Base-by-base conservation (phyloP, 2,888 invertebrate species). In the Caradrina clavipalpis region DNA sequence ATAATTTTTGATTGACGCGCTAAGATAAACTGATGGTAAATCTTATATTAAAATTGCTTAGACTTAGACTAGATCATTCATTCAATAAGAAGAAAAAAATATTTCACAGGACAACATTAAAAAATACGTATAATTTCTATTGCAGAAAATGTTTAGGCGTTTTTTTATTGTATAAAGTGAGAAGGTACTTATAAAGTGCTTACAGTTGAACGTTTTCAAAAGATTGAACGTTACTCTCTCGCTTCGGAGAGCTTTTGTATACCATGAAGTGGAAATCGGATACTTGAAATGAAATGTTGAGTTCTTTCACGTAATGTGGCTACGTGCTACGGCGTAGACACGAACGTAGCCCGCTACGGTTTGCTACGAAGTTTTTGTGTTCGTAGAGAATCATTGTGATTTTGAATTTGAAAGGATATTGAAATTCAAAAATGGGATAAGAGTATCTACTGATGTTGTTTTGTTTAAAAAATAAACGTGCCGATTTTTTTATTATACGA, bases 271-370 rank as follows among this genome's bases (percentile, higher is more conserved):
- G 74, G 78, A 83, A 84, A 82, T 84, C 76, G 62, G 80, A 77
- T 85, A 74, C 75, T 79, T 69, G 62, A 81, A 75, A 69, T 69
- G 62, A 74, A 80, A 82, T 73, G 74, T 65, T 74, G 76, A 76
- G 77, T 73, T 76, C 63, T 76, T 73, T 79, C 63, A 54, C 63
- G 63, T 69, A 71, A 78, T 76, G 58, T 61, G 63, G 74, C 69
- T 79, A 86, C 83, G 84, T 81, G 85, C 82, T 85, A 85, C 85
- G 79, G 47, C 80, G 83, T 84, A 86, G 86, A 35, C 56, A 67
- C 49, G 61, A 62, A 15, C 73, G 79, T 81, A 80, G 81, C 68
- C 56, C 15, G 53, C 72, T 73, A 70, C 62, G 55, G 47, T 7
- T n/a, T 55, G 70, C 67, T 73, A 73, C 73, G 21, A 13, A 50